phyloP scores from a whole-genome alignment of 2,797 vertebrate species.

The Ceryle rudis region DNA sequence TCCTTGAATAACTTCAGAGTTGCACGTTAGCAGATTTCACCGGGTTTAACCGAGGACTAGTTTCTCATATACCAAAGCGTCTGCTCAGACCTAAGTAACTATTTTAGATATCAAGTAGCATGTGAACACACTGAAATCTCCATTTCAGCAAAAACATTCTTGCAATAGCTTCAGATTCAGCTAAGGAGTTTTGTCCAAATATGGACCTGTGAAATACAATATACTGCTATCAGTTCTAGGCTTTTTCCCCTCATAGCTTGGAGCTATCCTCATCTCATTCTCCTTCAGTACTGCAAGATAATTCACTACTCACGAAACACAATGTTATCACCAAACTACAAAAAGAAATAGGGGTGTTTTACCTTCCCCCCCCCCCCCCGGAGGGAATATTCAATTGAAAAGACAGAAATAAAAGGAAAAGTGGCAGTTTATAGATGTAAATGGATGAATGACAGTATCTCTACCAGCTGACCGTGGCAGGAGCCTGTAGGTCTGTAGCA shows the following conservation, averaged over 20 bases:
- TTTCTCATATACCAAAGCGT: neutral
- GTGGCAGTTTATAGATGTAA: neutral
- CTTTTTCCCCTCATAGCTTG: neutral
- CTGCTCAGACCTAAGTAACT: constrained; percentile 24
- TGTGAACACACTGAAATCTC: constrained; percentile 56
- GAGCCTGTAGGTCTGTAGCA: neutral
- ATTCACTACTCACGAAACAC: neutral
- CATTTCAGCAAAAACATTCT: constrained; percentile 67
- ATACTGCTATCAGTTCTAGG: neutral
- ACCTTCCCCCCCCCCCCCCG: no score
- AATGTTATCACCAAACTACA: neutral
- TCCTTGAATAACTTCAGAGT: neutral
- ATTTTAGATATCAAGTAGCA: constrained; percentile 53
- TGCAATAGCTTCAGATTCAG: constrained; percentile 69
- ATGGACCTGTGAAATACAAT: constrained; percentile 64
- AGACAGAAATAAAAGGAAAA: neutral
- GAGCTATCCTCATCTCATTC: neutral
- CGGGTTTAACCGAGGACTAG: neutral
- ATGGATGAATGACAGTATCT: neutral
- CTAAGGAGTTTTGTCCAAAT: constrained; percentile 73
- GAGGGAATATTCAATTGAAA: neutral
- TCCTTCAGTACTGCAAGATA: neutral
- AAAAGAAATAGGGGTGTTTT: neutral
- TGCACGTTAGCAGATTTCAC: neutral
- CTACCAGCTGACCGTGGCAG: neutral